Evolutionary conservation across 1,140 invertebrate genomes (phyloP).

Genomic region (Drosophila varians): DNA sequence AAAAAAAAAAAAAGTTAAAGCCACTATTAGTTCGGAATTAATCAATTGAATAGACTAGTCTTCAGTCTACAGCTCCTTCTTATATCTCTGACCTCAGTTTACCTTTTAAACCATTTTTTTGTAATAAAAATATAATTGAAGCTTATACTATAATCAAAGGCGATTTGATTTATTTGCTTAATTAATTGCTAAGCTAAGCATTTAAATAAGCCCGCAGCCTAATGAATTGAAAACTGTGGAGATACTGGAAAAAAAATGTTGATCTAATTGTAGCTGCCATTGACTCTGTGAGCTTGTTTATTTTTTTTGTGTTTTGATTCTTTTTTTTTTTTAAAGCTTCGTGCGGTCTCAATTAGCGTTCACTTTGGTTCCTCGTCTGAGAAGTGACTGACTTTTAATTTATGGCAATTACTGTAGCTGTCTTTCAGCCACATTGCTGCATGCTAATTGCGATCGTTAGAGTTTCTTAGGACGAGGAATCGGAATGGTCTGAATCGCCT

Average conservation of each 20-base stretch:
- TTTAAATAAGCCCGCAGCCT: conserved; percentile 49
- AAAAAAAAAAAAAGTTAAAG: conserved; percentile 6
- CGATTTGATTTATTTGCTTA: conserved; percentile 67
- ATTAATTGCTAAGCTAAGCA: conserved; percentile 59
- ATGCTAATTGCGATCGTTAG: conserved; percentile 61
- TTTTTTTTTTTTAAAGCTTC: conserved; percentile 20
- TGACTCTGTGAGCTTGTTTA: conserved; percentile 16
- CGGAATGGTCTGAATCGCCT: background rate
- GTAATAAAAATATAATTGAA: conserved; percentile 27
- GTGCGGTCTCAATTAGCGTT: conserved; percentile 66
- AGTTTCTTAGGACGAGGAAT: conserved; percentile 27
- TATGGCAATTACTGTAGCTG: conserved; percentile 67
- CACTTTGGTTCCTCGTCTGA: conserved; percentile 23
- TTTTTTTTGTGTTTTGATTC: conserved; percentile 24
- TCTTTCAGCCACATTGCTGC: conserved; percentile 60
- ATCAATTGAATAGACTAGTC: background rate
- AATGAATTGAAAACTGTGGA: conserved; percentile 37
- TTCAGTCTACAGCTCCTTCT: background rate
- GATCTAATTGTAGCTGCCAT: conserved; percentile 61
- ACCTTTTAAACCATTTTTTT: conserved; percentile 13
- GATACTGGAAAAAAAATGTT: conserved; percentile 47
- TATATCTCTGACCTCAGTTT: background rate
- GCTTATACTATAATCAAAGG: conserved; percentile 33
- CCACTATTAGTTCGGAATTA: conserved; percentile 7
- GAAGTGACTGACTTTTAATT: conserved; percentile 60